Evolutionary conservation across 1,140 invertebrate species (phyloP).

Genomic region (Camponotus floridanus): DNA sequence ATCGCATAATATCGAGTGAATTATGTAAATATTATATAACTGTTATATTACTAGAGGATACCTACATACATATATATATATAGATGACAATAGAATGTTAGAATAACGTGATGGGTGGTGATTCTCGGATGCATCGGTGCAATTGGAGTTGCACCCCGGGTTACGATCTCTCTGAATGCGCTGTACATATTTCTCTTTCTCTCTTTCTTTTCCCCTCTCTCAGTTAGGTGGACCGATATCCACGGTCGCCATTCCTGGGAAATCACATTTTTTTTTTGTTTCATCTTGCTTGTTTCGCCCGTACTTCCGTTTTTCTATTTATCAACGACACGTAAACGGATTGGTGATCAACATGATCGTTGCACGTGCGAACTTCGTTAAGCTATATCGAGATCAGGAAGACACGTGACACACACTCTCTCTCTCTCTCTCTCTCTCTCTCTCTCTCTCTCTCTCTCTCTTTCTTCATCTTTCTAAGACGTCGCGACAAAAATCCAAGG

Average conservation of each 20-base stretch:
- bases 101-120: conserved; percentile 42
- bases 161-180: conserved; percentile 35
- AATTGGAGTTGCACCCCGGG: conserved; percentile 36
- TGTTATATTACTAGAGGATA: conserved; percentile 5
- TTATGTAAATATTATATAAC: conserved; percentile 1
- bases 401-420: conserved; percentile 8
- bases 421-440: background rate
- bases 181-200: conserved; percentile 37
- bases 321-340: background rate
- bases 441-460: background rate
- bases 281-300: background rate
- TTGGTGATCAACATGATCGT: conserved; percentile 28
- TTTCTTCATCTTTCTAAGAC: too few species aligned
- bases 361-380: conserved; percentile 24
- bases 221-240: conserved; percentile 10
- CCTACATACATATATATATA: conserved; percentile 25
- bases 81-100: conserved; percentile 28
- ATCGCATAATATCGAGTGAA: background rate
- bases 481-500: background rate
- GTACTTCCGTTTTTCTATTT: background rate
- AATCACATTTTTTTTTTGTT: conserved; percentile 41
- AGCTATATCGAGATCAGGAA: background rate
- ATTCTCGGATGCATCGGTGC: conserved; percentile 46
- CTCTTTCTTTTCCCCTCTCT: background rate
- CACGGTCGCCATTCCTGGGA: conserved; percentile 38